A percentile compares a stretch with the other conserved stretches of the same genome.
Conservation (phyloP, 2,888 invertebrate genomes). For the Papilio demoleus region DNA sequence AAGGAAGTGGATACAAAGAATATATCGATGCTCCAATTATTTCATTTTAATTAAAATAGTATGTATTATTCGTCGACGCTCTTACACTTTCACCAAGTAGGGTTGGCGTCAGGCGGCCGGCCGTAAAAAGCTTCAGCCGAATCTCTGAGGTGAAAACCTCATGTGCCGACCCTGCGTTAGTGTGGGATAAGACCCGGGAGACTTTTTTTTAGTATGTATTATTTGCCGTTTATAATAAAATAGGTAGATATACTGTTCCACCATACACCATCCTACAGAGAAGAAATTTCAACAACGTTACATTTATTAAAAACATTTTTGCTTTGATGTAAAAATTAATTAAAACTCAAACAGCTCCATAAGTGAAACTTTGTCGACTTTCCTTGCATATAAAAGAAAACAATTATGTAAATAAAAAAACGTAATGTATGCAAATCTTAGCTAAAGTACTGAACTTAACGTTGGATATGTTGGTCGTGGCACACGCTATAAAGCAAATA, state of each 20-base stretch:
- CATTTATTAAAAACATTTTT: not conserved
- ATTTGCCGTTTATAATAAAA: not conserved
- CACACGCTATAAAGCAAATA: constrained; percentile 28
- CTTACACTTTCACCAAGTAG: no score
- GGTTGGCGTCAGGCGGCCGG: no score
- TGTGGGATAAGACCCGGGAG: no score
- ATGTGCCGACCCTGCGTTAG: no score
- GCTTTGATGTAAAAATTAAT: no score
- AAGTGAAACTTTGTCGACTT: not conserved
- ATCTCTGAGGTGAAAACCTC: no score
- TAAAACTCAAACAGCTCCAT: no score
- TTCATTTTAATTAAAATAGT: not conserved
- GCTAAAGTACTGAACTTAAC: constrained; percentile 15
- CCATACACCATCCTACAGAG: not conserved
- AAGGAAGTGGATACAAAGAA: not conserved
- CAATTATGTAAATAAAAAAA: not conserved
- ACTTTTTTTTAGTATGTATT: no score
- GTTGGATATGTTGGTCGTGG: not conserved
- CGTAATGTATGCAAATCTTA: not conserved
- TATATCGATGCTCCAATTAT: not conserved
- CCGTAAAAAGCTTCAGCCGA: no score
- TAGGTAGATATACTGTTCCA: not conserved
- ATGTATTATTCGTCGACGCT: no score
- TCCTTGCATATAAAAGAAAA: not conserved
- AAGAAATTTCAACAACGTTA: not conserved